Percentiles rank a stretch among this genome's conserved stretches.
phyloP scores from a whole-genome alignment of 2,797 vertebrate genomes.

The Brachyrhaphis roseni region DNA sequence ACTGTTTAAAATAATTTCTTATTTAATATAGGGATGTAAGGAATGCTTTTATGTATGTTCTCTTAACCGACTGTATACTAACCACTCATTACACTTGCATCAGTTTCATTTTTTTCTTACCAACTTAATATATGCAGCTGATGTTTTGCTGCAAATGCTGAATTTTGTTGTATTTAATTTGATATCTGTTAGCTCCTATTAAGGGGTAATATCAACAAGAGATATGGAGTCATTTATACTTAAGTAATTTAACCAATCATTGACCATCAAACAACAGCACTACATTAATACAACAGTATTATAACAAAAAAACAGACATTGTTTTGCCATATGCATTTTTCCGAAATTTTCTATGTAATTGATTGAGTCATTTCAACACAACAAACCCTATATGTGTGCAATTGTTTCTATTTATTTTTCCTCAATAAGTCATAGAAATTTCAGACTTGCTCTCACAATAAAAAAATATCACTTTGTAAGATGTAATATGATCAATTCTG shows the following conservation, averaged over 20 bases:
- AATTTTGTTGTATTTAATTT: background rate
- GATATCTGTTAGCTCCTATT: background rate
- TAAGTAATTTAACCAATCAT: background rate
- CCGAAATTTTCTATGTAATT: background rate
- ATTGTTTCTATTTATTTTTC: background rate
- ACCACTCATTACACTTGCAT: background rate
- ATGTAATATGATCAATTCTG: background rate
- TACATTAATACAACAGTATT: background rate
- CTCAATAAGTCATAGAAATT: background rate
- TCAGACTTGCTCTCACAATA: background rate
- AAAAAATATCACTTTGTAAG: background rate
- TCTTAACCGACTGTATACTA: background rate
- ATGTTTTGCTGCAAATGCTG: background rate
- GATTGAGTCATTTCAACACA: background rate
- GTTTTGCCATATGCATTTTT: background rate
- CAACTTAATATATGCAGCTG: background rate
- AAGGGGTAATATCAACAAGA: background rate
- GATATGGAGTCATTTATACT: background rate
- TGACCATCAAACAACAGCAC: background rate
- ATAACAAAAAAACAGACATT: background rate
- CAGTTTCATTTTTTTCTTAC: background rate
- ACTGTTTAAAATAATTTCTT: background rate
- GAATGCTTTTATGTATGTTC: background rate
- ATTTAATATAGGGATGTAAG: background rate
- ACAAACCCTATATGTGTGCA: background rate